Conservation (phyloP, 2,797 vertebrate genomes). For the Bovichtus variegatus region DNA sequence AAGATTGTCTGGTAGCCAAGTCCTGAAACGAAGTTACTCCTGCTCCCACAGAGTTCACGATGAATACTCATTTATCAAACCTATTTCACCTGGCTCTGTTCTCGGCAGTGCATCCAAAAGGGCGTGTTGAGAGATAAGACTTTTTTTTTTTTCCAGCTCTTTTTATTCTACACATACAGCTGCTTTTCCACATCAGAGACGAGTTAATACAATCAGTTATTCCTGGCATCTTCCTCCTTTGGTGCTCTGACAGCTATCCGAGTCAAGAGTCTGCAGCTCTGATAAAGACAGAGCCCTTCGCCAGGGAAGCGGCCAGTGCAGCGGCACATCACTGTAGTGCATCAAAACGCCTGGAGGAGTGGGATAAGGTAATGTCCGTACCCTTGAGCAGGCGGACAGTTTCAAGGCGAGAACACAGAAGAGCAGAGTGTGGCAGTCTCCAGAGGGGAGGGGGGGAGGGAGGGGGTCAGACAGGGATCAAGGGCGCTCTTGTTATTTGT, state of each 20-base stretch:
- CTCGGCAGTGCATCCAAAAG: constrained; percentile 9
- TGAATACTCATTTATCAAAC: constrained; percentile 60
- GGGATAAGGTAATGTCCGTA: constrained; percentile 72
- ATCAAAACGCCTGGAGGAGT: constrained; percentile 53
- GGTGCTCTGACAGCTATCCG: constrained; percentile 46
- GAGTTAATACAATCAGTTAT: constrained; percentile 38
- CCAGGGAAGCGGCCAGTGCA: constrained; percentile 31
- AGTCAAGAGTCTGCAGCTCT: constrained; percentile 53
- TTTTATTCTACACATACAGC: constrained; percentile 41
- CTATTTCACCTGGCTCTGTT: constrained; percentile 35
- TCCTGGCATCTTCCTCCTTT: constrained; percentile 49
- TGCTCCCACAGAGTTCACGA: constrained; percentile 47
- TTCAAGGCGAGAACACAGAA: constrained; percentile 57
- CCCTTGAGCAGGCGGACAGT: constrained; percentile 54
- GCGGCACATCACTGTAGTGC: constrained; percentile 42
- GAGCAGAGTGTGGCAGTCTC: constrained; percentile 50
- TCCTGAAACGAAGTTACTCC: constrained; percentile 36
- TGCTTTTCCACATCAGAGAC: constrained; percentile 38
- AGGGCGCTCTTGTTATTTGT: constrained; percentile 80
- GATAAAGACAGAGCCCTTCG: constrained; percentile 53
- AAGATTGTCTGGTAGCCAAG: constrained; percentile 38
- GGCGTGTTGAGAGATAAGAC: constrained; percentile 22
- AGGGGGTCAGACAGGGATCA: constrained; percentile 76
- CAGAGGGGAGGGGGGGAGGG: constrained; percentile 57
- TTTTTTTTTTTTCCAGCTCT: neutral